Evolutionary conservation across 2,888 invertebrate genomes (phyloP), one percentile per base, ranked within the genome.

Genomic region (Portevinia maculata): DNA sequence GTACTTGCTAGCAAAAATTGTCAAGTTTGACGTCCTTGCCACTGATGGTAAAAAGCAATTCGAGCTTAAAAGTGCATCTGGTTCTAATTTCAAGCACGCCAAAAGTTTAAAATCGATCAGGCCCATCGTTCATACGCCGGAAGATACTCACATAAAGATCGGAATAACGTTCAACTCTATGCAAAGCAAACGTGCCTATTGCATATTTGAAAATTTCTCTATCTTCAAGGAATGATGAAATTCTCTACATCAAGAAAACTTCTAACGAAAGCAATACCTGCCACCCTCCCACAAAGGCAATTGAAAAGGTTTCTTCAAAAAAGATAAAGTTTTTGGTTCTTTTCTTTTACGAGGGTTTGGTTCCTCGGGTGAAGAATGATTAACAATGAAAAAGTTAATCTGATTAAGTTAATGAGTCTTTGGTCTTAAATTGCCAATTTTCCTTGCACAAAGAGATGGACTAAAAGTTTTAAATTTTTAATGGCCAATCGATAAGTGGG

Each of bases 361-460:
- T 57, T 44, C 50, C 48, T 69, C 30, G 60, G 60, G 44, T 60
- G 60, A 65, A 55, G 60, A 76, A 65, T 83, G 76, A 83, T 76
- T 71, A 76, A 76, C 81, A 83, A 76, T 52, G 60, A 60, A 65
- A 67, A 83, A 71, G 71, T 65, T 83, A 71, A 83, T 78, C 64
- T 41, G 19, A 44, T 44, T 44, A 44, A 17, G 17, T 17, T 44
- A 44, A 19, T 44, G 19, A 64, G 65, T 21, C 65, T 71, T 65
- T 71, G 41, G 48, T 50, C 60, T 60, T 60, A 64, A 78, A 78
- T 78, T 65, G 71, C 46, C 65, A 78, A 78, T 78, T 76, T 75
- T 57, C 19, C 48, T 37, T 39, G 48, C 65, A 60, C 15, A 52
- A n/a, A 24, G 11, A 37, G 21, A 57, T 50, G 71, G 50, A 57